A percentile compares a stretch with the other conserved stretches of the same genome.
Evolutionary conservation across 2,113 vertebrate genomes (phyloP).

Genomic region (Hymenochirus boettgeri): DNA sequence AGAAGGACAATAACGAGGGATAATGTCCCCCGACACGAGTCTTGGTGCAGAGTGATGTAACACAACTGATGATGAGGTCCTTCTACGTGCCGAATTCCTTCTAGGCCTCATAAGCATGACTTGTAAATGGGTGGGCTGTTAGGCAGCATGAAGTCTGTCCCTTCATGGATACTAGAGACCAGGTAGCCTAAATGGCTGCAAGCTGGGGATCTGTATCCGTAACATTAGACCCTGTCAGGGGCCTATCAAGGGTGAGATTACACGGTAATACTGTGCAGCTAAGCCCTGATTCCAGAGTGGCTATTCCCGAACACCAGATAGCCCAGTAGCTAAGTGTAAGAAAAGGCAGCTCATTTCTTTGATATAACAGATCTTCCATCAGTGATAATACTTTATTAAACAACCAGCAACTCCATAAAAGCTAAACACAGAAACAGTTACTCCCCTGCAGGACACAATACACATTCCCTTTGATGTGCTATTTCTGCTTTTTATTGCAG

Average conservation of each 20-base stretch:
- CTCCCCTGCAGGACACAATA: no score
- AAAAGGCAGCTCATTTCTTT: no score
- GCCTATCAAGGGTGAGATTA: constrained; percentile 7
- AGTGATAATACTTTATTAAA: no score
- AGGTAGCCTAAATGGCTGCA: constrained; percentile 16
- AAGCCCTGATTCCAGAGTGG: constrained; percentile 2
- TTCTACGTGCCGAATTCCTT: constrained; percentile 12
- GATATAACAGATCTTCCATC: no score
- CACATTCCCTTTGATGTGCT: no score
- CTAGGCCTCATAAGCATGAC: constrained; percentile 5
- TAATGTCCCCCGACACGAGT: not conserved
- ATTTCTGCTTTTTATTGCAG: no score
- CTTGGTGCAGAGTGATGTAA: constrained; percentile 12
- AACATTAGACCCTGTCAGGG: constrained; percentile 17
- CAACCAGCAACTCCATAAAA: no score
- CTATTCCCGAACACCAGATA: not conserved
- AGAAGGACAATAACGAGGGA: constrained; percentile 9
- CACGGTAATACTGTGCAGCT: not conserved
- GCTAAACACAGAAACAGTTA: no score
- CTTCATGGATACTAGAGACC: constrained; percentile 27
- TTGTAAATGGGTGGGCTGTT: not conserved
- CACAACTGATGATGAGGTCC: constrained; percentile 1
- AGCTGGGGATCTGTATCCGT: constrained; percentile 21
- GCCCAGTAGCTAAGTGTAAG: no score
- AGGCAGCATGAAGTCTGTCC: constrained; percentile 2